A percentile compares a stretch with the other conserved stretches of the same genome.
These are phyloP conservation scores for Drosophila lini DNA, from an alignment of 1,140 invertebrate species.

Conservation along the genomic window DNA sequence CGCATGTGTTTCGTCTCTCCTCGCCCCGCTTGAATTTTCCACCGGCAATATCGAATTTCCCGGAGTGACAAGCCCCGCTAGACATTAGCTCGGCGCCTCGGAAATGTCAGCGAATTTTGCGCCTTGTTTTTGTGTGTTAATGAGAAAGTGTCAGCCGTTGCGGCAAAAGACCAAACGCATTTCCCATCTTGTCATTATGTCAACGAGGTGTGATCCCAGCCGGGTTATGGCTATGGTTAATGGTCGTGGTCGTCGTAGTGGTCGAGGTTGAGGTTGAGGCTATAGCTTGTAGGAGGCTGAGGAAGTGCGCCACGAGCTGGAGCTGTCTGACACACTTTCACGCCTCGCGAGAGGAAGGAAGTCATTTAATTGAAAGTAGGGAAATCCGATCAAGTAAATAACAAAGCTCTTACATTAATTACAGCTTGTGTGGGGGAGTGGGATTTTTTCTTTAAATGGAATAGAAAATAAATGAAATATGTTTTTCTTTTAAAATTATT, in stretches of 20 bases:
- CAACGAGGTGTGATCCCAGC: constrained; percentile 54
- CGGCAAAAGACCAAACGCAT: constrained; percentile 72
- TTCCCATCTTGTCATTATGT: constrained; percentile 66
- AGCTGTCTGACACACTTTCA: constrained; percentile 57
- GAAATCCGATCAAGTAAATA: constrained; percentile 18
- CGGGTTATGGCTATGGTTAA: constrained; percentile 26
- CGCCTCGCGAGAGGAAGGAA: constrained; percentile 16
- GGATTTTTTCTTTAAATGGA: background rate
- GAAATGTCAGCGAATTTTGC: constrained; percentile 40
- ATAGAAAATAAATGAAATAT: background rate
- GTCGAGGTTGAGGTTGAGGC: background rate
- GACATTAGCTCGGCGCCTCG: constrained; percentile 71
- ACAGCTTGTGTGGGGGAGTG: constrained; percentile 1
- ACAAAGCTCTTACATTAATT: constrained; percentile 12
- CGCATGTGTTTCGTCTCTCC: constrained; percentile 64
- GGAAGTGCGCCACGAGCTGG: constrained; percentile 28
- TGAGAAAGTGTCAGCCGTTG: constrained; percentile 76
- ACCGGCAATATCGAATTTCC: constrained; percentile 16
- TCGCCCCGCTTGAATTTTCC: constrained; percentile 1
- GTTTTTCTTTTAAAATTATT: no score
- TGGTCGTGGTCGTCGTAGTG: background rate
- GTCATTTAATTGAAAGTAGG: constrained; percentile 31
- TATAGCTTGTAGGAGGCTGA: background rate
- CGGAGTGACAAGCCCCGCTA: constrained; percentile 7
- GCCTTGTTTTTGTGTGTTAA: constrained; percentile 61